Evolutionary conservation across 2,888 invertebrate species (phyloP).

Genomic region (Drosophila subsilvestris): DNA sequence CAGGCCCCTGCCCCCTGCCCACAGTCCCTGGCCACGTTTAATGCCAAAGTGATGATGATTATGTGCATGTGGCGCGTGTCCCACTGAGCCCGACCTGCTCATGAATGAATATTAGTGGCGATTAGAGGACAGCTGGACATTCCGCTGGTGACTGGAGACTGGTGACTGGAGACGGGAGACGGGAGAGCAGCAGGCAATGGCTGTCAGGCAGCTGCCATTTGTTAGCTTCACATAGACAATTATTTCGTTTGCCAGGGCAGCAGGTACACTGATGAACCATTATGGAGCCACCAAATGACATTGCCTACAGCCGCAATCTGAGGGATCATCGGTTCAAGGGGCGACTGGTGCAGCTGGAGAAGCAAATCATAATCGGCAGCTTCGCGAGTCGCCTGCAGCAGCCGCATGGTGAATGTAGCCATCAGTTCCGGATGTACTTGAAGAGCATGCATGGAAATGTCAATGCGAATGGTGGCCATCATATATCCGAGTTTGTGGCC

Average conservation of each 20-base stretch:
- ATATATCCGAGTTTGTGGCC: not conserved
- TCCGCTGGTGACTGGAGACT: not conserved
- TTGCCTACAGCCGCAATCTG: not conserved
- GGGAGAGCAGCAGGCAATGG: not conserved
- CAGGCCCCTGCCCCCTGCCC: slow-evolving; percentile 53
- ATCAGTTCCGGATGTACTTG: slow-evolving; percentile 17
- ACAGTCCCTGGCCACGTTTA: slow-evolving; percentile 37
- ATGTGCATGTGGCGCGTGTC: not conserved
- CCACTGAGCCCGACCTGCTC: not conserved
- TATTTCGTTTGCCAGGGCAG: too few relatives aligned
- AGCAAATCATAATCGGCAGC: slow-evolving; percentile 21
- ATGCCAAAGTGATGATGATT: slow-evolving; percentile 49
- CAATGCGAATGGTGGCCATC: not conserved
- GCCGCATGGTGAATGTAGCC: slow-evolving; percentile 4
- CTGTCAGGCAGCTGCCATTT: too few relatives aligned
- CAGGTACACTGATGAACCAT: too few relatives aligned
- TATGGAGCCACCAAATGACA: not conserved
- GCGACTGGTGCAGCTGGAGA: slow-evolving; percentile 1
- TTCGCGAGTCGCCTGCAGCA: slow-evolving; percentile 5
- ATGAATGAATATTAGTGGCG: slow-evolving; percentile 12
- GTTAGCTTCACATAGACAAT: too few relatives aligned
- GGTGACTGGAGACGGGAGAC: not conserved
- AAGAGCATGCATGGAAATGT: not conserved
- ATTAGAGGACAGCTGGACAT: not conserved
- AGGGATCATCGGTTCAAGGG: not conserved